Evolutionary conservation across 1,140 invertebrate species (phyloP), one percentile per base, ranked within the genome.

Genomic region (Dysdera silvatica): DNA sequence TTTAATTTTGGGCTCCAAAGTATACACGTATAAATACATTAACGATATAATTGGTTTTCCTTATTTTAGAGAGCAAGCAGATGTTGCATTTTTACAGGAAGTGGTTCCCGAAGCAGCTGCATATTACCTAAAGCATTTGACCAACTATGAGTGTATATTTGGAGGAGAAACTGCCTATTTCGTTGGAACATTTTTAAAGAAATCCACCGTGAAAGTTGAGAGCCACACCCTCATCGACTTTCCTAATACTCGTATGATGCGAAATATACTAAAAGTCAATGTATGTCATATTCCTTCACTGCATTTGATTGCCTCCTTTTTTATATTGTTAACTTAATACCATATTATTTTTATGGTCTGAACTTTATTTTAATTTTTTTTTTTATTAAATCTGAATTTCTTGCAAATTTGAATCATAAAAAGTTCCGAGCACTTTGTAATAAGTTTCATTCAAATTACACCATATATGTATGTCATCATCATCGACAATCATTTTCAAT

Each of bases 1-100:
- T 57, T 10, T 20, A n/a, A 20, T n/a, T 12, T 12, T 49, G 12
- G 18, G 26, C 12, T 1, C 16, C n/a, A 64, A 37, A 49, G 18
- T 64, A n/a, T n/a, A n/a, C n/a, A n/a, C n/a, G n/a, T n/a, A n/a
- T n/a, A n/a, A n/a, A n/a, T n/a, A n/a, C n/a, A n/a, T n/a, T n/a
- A n/a, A n/a, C n/a, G n/a, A n/a, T n/a, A n/a, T n/a, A n/a, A n/a
- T n/a, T n/a, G n/a, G n/a, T n/a, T 14, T 45, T 53, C 32, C 35
- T 31, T 7, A 16, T 40, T 47, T 51, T 28, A 63, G 45, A 47
- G 31, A 54, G 7, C 52, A 55, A 28, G 79, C 82, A 10, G 81
- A 84, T 70, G 72, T 84, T 37, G 77, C 84, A 2, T 84, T 83
- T 67, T 73, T 85, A 28, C 84, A 85, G 74, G 84, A 85, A 74